Conservation (phyloP, 2,888 invertebrate species). For the Tipula helvola region DNA sequence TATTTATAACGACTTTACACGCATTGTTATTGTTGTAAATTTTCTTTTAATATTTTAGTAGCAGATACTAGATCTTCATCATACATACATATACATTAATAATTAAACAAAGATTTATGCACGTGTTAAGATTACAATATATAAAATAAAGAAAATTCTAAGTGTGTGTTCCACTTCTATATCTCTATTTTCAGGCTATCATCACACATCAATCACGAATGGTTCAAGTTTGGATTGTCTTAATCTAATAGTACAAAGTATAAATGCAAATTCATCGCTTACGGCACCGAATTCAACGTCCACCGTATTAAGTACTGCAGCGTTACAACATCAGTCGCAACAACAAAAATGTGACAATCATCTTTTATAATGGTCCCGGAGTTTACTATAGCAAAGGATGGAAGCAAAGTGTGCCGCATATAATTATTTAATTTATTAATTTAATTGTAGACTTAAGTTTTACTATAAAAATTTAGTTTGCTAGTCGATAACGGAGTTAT, state of each 20-base stretch:
- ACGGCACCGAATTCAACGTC: not conserved
- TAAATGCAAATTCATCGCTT: not conserved
- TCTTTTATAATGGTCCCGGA: not conserved
- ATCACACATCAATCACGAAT: slow-evolving; percentile 30
- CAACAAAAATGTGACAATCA: not conserved
- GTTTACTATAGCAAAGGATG: too few species aligned
- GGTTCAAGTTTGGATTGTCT: slow-evolving; percentile 53
- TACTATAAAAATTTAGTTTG: not conserved
- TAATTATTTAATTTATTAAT: not conserved
- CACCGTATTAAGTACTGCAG: not conserved
- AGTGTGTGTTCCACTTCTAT: not conserved
- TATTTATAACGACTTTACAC: not conserved
- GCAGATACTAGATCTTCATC: not conserved
- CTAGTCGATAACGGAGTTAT: not conserved
- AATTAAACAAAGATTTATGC: not conserved
- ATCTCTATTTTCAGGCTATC: slow-evolving; percentile 30
- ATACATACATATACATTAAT: not conserved
- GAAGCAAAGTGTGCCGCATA: not conserved
- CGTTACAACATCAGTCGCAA: not conserved
- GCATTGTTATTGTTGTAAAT: not conserved
- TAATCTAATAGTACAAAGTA: slow-evolving; percentile 58
- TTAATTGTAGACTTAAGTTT: not conserved
- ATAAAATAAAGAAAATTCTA: not conserved
- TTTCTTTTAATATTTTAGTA: not conserved
- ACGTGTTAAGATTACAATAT: not conserved